phyloP scores from a whole-genome alignment of 2,888 invertebrate species.

The Aleiodes leptofemur region DNA sequence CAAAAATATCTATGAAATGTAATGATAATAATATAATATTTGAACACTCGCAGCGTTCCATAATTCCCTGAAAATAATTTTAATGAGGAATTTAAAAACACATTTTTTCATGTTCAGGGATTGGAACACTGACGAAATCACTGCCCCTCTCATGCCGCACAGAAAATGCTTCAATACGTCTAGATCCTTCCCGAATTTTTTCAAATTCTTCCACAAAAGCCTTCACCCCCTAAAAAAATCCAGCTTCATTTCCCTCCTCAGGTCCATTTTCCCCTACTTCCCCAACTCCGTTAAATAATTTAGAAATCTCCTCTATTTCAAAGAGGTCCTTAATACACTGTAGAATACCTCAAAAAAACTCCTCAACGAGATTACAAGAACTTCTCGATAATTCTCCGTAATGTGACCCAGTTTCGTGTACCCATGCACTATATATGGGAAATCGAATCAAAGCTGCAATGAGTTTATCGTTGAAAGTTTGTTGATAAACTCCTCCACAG shows the following conservation, averaged over 20 bases:
- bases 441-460: not conserved
- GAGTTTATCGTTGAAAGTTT: constrained; percentile 4
- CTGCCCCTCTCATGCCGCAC: no score
- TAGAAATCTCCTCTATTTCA: not conserved
- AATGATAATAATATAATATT: no score
- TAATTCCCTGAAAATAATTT: no score
- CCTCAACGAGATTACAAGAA: not conserved
- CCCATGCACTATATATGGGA: not conserved
- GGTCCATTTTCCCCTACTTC: not conserved
- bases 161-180: not conserved
- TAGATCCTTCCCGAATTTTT: not conserved
- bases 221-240: no score
- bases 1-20: no score
- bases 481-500: constrained; percentile 4
- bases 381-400: constrained; percentile 17
- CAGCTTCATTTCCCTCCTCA: no score
- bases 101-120: no score
- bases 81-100: no score
- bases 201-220: not conserved
- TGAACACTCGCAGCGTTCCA: no score
- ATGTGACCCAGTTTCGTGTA: not conserved
- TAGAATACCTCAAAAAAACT: not conserved
- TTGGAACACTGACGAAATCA: no score
- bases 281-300: not conserved
- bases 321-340: constrained; percentile 10